Evolutionary conservation across 1,140 invertebrate genomes (phyloP).

Genomic region (Procambarus clarkii): DNA sequence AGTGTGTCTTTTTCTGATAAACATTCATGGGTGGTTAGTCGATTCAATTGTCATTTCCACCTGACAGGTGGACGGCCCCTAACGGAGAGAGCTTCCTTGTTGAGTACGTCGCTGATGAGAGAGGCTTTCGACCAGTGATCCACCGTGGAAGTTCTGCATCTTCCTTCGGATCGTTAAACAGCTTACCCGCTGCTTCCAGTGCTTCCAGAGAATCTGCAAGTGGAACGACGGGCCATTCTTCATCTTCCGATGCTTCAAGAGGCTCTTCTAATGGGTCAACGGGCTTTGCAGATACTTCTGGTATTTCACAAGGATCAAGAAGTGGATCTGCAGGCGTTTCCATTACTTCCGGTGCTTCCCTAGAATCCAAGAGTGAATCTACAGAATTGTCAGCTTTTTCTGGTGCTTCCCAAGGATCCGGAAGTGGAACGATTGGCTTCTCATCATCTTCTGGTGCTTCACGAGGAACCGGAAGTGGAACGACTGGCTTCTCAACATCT

Average conservation of each 20-base stretch:
- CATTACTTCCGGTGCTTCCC: not conserved
- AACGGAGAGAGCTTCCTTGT: conserved; percentile 51
- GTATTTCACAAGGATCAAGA: not conserved
- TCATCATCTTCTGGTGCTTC: not conserved
- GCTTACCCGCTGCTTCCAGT: not conserved
- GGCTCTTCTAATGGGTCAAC: not conserved
- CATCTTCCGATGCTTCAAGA: conserved; percentile 2
- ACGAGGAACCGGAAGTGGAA: not conserved
- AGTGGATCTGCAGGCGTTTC: not conserved
- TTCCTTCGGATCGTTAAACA: not conserved
- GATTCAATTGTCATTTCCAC: not conserved
- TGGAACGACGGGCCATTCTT: not conserved
- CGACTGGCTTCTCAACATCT: too few relatives aligned
- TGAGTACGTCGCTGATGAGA: conserved; percentile 53
- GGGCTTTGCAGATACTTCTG: not conserved
- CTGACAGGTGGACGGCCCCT: conserved; percentile 49
- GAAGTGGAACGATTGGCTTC: not conserved
- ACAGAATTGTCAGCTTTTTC: not conserved
- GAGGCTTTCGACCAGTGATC: conserved; percentile 48
- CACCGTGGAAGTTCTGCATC: conserved; percentile 24
- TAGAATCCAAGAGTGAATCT: not conserved
- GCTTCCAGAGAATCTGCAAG: not conserved
- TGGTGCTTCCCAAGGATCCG: not conserved
- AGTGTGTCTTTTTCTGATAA: not conserved
- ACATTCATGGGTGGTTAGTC: not conserved